A percentile compares a stretch with the other conserved stretches of the same genome.
phyloP scores from a whole-genome alignment of 2,113 vertebrate species.

The Strigops habroptila region DNA sequence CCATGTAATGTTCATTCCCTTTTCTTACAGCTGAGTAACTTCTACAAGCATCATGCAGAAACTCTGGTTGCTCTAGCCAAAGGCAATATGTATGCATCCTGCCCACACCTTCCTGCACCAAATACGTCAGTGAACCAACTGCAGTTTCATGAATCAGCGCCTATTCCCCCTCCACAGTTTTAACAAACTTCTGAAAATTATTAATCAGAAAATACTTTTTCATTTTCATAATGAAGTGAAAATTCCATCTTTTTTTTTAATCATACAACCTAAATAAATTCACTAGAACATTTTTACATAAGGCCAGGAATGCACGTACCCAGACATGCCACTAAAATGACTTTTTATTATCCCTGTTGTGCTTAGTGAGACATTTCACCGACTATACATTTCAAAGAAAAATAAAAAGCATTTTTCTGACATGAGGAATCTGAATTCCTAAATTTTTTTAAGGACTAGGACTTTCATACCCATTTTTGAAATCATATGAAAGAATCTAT shows the following conservation, averaged over 20 bases:
- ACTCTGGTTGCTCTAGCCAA: not conserved
- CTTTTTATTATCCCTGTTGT: not conserved
- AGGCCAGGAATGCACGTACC: not conserved
- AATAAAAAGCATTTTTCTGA: not conserved
- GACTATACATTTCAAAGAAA: not conserved
- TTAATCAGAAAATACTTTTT: not conserved
- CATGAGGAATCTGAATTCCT: not conserved
- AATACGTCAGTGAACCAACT: not conserved
- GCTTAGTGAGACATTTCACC: not conserved
- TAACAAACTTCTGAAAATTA: not conserved
- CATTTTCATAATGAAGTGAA: not conserved
- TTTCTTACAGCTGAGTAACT: not conserved
- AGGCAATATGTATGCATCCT: not conserved
- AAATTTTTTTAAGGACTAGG: not conserved
- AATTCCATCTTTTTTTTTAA: not conserved
- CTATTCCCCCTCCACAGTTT: not conserved
- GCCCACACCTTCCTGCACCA: not conserved
- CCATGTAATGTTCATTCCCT: not conserved
- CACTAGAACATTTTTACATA: not conserved
- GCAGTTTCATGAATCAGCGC: not conserved
- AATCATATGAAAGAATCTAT: not conserved
- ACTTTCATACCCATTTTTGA: not conserved
- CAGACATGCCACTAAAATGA: not conserved
- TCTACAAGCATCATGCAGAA: not conserved
- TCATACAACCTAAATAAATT: not conserved